Conservation (phyloP, 2,888 invertebrate genomes). For the Meteorus colon region DNA sequence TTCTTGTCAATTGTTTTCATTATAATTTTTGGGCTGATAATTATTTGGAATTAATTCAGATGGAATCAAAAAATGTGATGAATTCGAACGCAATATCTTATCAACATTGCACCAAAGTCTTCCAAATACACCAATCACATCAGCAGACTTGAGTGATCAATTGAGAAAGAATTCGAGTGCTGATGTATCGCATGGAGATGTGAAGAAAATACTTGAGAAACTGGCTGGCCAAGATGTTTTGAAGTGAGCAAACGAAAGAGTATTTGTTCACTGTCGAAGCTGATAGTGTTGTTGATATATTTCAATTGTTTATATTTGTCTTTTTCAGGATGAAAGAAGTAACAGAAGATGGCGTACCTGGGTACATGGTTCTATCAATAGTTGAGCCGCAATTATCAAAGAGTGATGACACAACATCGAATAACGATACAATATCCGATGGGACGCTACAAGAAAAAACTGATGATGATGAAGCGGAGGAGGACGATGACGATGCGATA, state of each 20-base stretch:
- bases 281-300: no score
- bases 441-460: slow-evolving; percentile 51
- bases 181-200: slow-evolving; percentile 77
- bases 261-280: no score
- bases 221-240: slow-evolving; percentile 85
- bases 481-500: slow-evolving; percentile 61
- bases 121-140: slow-evolving; percentile 82
- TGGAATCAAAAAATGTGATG: slow-evolving; percentile 63
- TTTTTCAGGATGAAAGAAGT: slow-evolving; percentile 68
- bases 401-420: slow-evolving; percentile 53
- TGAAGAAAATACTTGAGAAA: slow-evolving; percentile 85
- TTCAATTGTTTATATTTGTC: not conserved
- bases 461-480: slow-evolving; percentile 62
- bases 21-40: not conserved
- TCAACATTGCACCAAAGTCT: slow-evolving; percentile 81
- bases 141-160: slow-evolving; percentile 78
- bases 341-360: slow-evolving; percentile 69
- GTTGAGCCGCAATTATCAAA: slow-evolving; percentile 61
- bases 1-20: slow-evolving; percentile 10
- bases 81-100: slow-evolving; percentile 76
- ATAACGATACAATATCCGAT: slow-evolving; percentile 10
- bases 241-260: slow-evolving; percentile 69
- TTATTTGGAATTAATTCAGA: slow-evolving; percentile 41
- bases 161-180: slow-evolving; percentile 75
- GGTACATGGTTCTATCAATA: slow-evolving; percentile 68